Base-by-base conservation (phyloP, 1,140 invertebrate species). In the Vanessa atalanta region DNA sequence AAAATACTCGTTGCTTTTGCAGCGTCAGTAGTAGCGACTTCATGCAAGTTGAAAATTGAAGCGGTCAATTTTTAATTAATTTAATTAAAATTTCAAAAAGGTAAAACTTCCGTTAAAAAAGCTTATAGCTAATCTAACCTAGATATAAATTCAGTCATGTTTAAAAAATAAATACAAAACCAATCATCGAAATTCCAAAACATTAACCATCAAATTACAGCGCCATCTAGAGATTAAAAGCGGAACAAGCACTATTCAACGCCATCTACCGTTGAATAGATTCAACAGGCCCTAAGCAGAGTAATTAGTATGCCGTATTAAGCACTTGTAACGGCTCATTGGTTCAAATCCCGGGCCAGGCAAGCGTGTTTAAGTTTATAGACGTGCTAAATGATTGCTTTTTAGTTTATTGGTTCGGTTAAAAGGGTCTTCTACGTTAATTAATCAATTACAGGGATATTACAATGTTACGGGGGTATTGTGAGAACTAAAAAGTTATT, bases 321-420 rank as follows among this genome's bases (percentile, higher is more conserved):
- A 72, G 47, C 75, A 73, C 75, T 70, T 63, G 68, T 76, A 76
- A 79, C 78, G 78, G 78, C 61, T 76, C 74, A 79, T 57, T 79
- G 77, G 77, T 79, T 79, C 71, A 69, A 76, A 65, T 79, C 77
- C 77, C 71, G 77, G 70, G 73, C 73, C 63, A 72, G 60, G 69
- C 68, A 76, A 67, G 66, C 78, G 78, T 79, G 75, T 71, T 69
- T 60, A 72, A 69, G 78, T 74, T 77, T 79, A 77, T 77, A 71
- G 47, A 75, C 77, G 75, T 76, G 77, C 73, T 75, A 76, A 79
- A 77, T 65, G 72, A 77, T 79, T 71, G 78, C 75, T 72, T 79
- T 79, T 79, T 79, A 76, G 78, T 76, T 68, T 79, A 79, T 77
- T 79, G 69, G 72, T 79, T 79, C 75, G 69, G 63, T 71, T 75